phyloP scores from a whole-genome alignment of 2,113 vertebrate genomes.

The Serilophus lunatus region DNA sequence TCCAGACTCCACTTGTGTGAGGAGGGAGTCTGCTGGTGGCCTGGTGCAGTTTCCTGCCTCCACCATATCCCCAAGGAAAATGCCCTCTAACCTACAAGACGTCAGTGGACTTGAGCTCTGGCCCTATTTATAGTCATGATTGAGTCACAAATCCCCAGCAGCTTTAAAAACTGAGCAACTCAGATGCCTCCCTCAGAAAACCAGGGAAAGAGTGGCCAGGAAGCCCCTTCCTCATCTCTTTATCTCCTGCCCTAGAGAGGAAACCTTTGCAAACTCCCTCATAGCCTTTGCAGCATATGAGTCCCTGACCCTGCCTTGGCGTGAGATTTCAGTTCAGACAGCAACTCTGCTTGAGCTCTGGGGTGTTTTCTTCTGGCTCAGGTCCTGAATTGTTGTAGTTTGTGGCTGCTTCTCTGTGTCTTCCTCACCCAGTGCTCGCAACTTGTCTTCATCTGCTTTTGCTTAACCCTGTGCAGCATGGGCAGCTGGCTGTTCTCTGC shows the following conservation, averaged over 20 bases:
- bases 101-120: not conserved
- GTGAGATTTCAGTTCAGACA: not conserved
- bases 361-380: not conserved
- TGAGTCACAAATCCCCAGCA: not conserved
- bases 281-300: not conserved
- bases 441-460: conserved; percentile 44
- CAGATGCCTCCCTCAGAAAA: not conserved
- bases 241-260: not conserved
- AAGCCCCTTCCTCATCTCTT: not conserved
- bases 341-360: not conserved
- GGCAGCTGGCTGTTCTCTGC: not conserved
- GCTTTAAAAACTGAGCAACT: not conserved
- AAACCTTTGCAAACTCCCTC: not conserved
- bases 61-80: not conserved
- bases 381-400: not conserved
- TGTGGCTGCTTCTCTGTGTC: conserved; percentile 5
- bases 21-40: not conserved
- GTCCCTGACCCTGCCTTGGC: not conserved
- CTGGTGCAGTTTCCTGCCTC: not conserved
- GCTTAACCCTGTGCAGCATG: not conserved
- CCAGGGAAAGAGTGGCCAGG: not conserved
- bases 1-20: not conserved
- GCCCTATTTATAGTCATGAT: not conserved
- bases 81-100: not conserved
- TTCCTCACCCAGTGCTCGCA: not conserved